Conservation (phyloP, 2,797 vertebrate genomes). For the Hirundo rustica region DNA sequence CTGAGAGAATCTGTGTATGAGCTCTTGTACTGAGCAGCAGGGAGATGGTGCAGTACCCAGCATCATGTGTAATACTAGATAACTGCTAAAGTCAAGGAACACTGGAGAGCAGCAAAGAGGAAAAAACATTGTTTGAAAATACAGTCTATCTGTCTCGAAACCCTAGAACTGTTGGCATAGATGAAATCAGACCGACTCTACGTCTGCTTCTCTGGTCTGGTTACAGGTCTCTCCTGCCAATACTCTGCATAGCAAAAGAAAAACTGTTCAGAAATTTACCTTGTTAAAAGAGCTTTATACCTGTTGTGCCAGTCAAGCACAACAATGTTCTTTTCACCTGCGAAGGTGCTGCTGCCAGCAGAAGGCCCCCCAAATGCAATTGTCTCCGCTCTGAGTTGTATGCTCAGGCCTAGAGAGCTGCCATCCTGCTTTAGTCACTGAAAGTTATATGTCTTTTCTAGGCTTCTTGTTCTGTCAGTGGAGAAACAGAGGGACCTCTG, state of each 20-base stretch:
- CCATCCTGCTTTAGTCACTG: neutral
- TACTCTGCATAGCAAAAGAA: conserved; percentile 8
- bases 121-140: conserved; percentile 43
- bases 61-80: conserved; percentile 8
- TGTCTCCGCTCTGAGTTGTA: neutral
- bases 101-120: neutral
- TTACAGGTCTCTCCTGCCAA: conserved; percentile 35
- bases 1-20: conserved; percentile 1
- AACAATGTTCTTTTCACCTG: conserved; percentile 16
- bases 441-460: neutral
- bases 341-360: conserved; percentile 1
- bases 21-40: neutral
- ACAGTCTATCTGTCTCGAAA: conserved; percentile 42
- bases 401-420: neutral
- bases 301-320: neutral
- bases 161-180: conserved; percentile 9
- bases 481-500: neutral
- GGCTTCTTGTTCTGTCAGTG: neutral
- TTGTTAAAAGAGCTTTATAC: conserved; percentile 13
- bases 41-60: neutral
- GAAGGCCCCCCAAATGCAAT: neutral
- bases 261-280: conserved; percentile 7
- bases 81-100: neutral
- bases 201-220: neutral
- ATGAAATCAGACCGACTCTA: conserved; percentile 49